Evolutionary conservation across 2,888 invertebrate species (phyloP).

Genomic region (Eristalis arbustorum): DNA sequence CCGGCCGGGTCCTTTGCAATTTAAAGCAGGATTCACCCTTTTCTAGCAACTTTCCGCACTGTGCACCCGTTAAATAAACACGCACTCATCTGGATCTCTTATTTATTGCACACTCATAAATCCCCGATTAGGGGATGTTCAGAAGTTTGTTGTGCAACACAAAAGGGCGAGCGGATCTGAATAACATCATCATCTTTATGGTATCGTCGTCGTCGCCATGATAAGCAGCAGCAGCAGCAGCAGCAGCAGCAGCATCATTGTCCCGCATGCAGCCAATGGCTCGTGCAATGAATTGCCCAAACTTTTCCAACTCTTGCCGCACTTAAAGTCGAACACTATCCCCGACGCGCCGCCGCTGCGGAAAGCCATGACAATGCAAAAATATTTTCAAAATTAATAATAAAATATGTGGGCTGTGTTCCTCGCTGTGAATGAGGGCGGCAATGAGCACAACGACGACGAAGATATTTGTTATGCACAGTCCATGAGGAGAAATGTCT

Average conservation of each 20-base stretch:
- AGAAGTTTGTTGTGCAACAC: constrained; percentile 26
- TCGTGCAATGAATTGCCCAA: background rate
- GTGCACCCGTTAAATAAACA: constrained; percentile 41
- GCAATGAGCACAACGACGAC: constrained; percentile 16
- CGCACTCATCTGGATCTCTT: constrained; percentile 61
- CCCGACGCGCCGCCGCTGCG: background rate
- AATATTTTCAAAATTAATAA: constrained; percentile 69
- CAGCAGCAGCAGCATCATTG: background rate
- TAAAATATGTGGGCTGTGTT: constrained; percentile 29
- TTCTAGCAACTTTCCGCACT: constrained; percentile 12
- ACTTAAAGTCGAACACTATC: background rate
- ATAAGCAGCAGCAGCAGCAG: too few relatives aligned
- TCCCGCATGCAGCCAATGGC: background rate
- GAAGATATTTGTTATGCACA: constrained; percentile 62
- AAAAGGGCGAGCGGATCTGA: background rate
- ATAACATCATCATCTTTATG: background rate
- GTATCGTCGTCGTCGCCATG: too few relatives aligned
- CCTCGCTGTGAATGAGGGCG: background rate
- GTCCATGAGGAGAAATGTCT: constrained; percentile 43
- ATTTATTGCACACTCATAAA: constrained; percentile 59
- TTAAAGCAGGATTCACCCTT: constrained; percentile 21
- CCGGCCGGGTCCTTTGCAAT: background rate
- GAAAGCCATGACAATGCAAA: constrained; percentile 59
- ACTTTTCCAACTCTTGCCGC: background rate
- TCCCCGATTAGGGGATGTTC: constrained; percentile 52